Evolutionary conservation across 1,140 invertebrate genomes (phyloP).

Genomic region (Philopotamus ludificatus): DNA sequence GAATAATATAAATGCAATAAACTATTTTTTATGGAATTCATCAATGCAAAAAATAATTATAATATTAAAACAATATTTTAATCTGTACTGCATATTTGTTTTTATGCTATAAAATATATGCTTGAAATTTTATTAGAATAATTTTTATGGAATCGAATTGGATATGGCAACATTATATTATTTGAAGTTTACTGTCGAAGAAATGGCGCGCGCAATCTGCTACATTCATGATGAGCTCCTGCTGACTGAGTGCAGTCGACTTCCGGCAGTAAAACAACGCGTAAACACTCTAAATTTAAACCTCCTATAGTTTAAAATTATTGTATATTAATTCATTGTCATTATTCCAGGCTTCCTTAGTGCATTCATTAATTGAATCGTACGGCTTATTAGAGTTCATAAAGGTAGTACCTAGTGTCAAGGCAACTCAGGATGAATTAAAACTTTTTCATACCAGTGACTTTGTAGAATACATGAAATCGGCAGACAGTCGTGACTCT

Average conservation of each 20-base stretch:
- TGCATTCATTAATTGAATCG: constrained; percentile 35
- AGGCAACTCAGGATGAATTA: constrained; percentile 31
- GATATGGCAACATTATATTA: too few relatives aligned
- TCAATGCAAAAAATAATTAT: too few relatives aligned
- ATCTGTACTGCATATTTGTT: too few relatives aligned
- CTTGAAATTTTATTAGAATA: too few relatives aligned
- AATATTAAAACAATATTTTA: too few relatives aligned
- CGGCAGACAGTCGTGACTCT: constrained; percentile 19
- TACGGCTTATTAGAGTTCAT: constrained; percentile 30
- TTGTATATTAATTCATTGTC: constrained; percentile 8
- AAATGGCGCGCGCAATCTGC: too few relatives aligned
- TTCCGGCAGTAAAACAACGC: neutral
- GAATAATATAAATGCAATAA: too few relatives aligned
- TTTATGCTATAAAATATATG: too few relatives aligned
- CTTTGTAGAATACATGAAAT: constrained; percentile 28
- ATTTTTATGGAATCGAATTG: too few relatives aligned
- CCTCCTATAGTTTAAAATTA: neutral
- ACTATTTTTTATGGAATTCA: too few relatives aligned
- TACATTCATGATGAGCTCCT: neutral
- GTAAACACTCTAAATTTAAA: neutral
- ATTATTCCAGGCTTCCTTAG: constrained; percentile 36
- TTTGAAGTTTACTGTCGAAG: too few relatives aligned
- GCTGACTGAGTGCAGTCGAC: neutral
- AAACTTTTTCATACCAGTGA: constrained; percentile 20
- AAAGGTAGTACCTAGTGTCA: constrained; percentile 24